phyloP scores from a whole-genome alignment of 2,797 vertebrate species.

The Corythornis leucogaster region DNA sequence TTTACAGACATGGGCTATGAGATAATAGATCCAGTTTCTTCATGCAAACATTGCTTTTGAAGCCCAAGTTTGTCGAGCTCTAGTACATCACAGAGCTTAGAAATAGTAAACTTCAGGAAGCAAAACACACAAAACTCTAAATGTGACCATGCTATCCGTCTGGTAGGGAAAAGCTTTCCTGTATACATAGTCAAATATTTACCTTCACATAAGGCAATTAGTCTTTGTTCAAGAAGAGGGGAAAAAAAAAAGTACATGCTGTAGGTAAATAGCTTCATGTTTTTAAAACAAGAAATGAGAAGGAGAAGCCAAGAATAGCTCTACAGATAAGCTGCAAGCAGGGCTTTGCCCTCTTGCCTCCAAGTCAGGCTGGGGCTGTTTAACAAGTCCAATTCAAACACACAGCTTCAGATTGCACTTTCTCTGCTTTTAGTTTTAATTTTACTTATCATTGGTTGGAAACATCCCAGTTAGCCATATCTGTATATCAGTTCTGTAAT shows the following conservation, averaged over 20 bases:
- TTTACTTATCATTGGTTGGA: background rate
- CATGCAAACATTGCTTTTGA: background rate
- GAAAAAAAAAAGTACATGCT: background rate
- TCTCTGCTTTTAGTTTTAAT: background rate
- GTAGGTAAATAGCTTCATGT: conserved; percentile 2
- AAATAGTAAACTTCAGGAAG: background rate
- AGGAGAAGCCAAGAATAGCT: background rate
- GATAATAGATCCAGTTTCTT: background rate
- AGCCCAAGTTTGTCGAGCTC: background rate
- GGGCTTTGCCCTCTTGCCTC: background rate
- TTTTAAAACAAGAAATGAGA: conserved; percentile 3
- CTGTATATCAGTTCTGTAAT: background rate
- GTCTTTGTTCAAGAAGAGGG: background rate
- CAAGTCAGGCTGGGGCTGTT: background rate
- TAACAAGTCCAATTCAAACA: background rate
- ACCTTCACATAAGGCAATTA: conserved; percentile 6
- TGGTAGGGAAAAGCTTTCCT: background rate
- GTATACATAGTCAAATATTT: conserved; percentile 37
- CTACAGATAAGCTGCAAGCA: background rate
- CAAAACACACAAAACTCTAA: rapidly evolving
- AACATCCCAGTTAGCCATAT: background rate
- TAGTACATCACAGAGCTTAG: background rate
- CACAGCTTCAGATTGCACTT: background rate
- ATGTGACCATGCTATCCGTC: background rate
- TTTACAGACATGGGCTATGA: background rate